Conservation (phyloP, 92 coral and sea anemone species). For the Anthopleura xanthogrammica region DNA sequence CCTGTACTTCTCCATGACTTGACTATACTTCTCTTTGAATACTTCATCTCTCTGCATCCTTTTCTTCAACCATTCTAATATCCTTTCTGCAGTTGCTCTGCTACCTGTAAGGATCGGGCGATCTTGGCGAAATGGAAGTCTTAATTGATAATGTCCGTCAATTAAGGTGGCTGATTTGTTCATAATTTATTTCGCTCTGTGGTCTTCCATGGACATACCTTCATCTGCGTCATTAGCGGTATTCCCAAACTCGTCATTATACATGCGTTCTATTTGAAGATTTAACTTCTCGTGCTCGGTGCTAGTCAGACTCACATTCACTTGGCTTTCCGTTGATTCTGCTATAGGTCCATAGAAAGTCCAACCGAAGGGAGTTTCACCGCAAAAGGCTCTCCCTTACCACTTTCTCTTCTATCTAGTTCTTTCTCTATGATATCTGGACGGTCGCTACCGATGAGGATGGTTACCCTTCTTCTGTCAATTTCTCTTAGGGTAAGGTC, state of each 20-base stretch:
- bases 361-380: conserved; percentile 71
- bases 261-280: conserved; percentile 53
- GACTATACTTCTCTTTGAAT: conserved; percentile 42
- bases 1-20: conserved; percentile 59
- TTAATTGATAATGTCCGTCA: conserved; percentile 68
- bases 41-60: conserved; percentile 56
- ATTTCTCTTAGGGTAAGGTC: conserved; percentile 51
- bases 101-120: conserved; percentile 58
- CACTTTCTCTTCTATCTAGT: conserved; percentile 49
- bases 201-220: conserved; percentile 56
- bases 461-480: conserved; percentile 46
- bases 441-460: conserved; percentile 64
- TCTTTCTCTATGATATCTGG: conserved; percentile 58
- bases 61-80: conserved; percentile 52
- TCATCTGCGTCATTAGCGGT: background rate
- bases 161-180: conserved; percentile 54
- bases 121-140: conserved; percentile 57
- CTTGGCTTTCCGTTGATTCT: conserved; percentile 11
- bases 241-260: conserved; percentile 57
- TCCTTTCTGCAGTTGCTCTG: conserved; percentile 48
- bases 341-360: conserved; percentile 68
- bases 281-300: conserved; percentile 39
- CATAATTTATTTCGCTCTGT: conserved; percentile 52
- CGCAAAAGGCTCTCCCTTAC: conserved; percentile 53
- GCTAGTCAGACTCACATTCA: conserved; percentile 31